Evolutionary conservation across 2,888 invertebrate species (phyloP), one percentile per base, ranked within the genome.

Genomic region (Agriotes lineatus): DNA sequence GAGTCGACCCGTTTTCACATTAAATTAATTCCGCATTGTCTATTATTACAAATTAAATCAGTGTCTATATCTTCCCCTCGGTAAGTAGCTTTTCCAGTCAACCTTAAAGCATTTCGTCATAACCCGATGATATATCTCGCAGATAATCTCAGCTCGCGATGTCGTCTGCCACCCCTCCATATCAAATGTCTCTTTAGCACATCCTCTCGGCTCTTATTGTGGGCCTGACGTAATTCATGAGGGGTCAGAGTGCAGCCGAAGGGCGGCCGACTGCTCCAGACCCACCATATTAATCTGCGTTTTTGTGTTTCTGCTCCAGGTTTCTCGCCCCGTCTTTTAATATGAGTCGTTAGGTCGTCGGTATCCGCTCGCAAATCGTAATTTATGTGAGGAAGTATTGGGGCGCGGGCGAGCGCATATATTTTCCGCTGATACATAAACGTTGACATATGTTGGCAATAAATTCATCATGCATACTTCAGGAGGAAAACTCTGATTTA

Each of bases 401-500:
- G 54, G 48, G 61, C 20, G 44, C 33, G 25, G 48, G 58, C 33
- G 50, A 54, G 61, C 59, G 61, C 60, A 67, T 66, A 69, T 66
- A 72, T 70, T 70, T 72, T 61, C 52, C 52, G 63, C 61, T 69
- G 71, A 72, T 70, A 71, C 67, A 69, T 69, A 65, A 68, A 71
- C 67, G 73, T 71, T 71, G 73, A 71, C 73, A 68, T 73, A 73
- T 69, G 73, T 69, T 64, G 37, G 71, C 67, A 67, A 73, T 73
- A 73, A 73, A 73, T 73, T 73, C 71, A 71, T 73, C 73, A 71
- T 63, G 61, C 67, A 63, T 67, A 67, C 69, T 71, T 69, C 66
- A 69, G 71, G 69, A 73, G 69, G 63, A 69, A 69, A 73, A 73
- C 70, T 71, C 67, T 73, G 73, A 73, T 73, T 71, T 73, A 73